Base-by-base conservation (phyloP, 2,888 invertebrate species). In the Pseudoips prasinana region DNA sequence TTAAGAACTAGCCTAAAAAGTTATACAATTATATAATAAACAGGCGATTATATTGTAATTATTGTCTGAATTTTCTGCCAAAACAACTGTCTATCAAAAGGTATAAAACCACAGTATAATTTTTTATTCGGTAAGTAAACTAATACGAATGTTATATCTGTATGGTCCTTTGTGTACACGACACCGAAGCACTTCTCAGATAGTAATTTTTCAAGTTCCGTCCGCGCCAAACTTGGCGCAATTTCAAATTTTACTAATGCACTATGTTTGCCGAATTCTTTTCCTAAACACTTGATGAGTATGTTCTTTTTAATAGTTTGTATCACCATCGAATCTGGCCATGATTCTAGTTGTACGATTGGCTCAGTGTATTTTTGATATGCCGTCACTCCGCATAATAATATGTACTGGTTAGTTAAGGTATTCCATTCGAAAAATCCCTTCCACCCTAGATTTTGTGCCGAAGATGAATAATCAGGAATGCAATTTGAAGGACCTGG, bases 71-170 rank as follows among this genome's bases (percentile, higher is more conserved):
- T 2, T 14, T 14, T 2, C 14, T 14, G 14, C 14, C 14, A 14
- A 14, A 14, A 14, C 14, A 3, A 5, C 5, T 14, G 14, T 14
- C 14, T 14, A 14, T 14, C 14, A 5, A 3, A 5, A 0, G 44
- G 44, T 8, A 44, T 19, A 4, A 44, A 7, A 6, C 43, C 43
- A 5, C 36, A 5, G 14, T 20, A 38, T 17, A 24, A n/a, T 1
- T 29, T 20, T 7, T 24, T 20, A 0, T 17, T 19, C 7, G 29
- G 24, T 3, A 9, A 11, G 17, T 44, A 39, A 10, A 32, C 18
- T 4, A 44, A 22, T 5, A 44, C 14, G 7, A 44, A 14, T 14
- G 14, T 14, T 14, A 14, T 14, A 14, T 14, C 14, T 14, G 14
- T 14, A 14, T 14, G 14, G 2, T 14, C 14, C 14, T 14, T 14